A percentile compares a stretch with the other conserved stretches of the same genome.
Evolutionary conservation across 2,888 invertebrate genomes (phyloP).

Genomic region (Parascotia fuliginaria): DNA sequence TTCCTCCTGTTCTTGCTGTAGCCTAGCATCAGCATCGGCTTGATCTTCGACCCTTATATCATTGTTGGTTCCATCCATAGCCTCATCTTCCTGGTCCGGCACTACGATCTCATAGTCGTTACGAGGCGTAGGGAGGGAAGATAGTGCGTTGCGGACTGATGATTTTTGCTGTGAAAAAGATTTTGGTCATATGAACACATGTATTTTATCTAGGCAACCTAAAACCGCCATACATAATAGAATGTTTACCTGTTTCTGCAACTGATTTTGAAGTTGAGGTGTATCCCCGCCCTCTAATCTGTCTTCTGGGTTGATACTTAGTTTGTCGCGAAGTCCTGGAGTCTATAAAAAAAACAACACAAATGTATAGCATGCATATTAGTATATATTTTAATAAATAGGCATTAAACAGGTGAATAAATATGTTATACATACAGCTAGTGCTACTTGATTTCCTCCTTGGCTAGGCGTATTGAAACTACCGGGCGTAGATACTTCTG

Average conservation of each 20-base stretch:
- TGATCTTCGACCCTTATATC: slow-evolving; percentile 90
- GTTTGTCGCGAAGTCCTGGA: slow-evolving; percentile 95
- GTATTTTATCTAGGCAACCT: too few species aligned
- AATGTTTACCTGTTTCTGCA: slow-evolving; percentile 87
- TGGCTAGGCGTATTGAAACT: slow-evolving; percentile 87
- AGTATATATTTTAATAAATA: too few species aligned
- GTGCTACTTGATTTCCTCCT: slow-evolving; percentile 51
- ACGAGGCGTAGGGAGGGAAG: slow-evolving; percentile 94
- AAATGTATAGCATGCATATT: too few species aligned
- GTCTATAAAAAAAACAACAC: slow-evolving; percentile 80
- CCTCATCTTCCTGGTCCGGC: slow-evolving; percentile 91
- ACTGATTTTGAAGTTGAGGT: slow-evolving; percentile 87
- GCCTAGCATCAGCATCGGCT: slow-evolving; percentile 92
- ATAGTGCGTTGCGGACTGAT: slow-evolving; percentile 91
- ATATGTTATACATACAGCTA: slow-evolving; percentile 54
- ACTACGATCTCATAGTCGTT: slow-evolving; percentile 99
- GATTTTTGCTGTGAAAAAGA: slow-evolving; percentile 84
- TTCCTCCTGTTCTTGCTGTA: slow-evolving; percentile 89
- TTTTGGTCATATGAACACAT: too few species aligned
- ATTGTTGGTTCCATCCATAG: slow-evolving; percentile 40
- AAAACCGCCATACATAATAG: too few species aligned
- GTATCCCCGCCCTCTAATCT: slow-evolving; percentile 89
- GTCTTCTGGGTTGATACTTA: slow-evolving; percentile 97
- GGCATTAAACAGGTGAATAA: too few species aligned
- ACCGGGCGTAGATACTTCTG: slow-evolving; percentile 85